Evolutionary conservation across 2,888 invertebrate genomes (phyloP).

Genomic region (Caenorhabditis sp.): DNA sequence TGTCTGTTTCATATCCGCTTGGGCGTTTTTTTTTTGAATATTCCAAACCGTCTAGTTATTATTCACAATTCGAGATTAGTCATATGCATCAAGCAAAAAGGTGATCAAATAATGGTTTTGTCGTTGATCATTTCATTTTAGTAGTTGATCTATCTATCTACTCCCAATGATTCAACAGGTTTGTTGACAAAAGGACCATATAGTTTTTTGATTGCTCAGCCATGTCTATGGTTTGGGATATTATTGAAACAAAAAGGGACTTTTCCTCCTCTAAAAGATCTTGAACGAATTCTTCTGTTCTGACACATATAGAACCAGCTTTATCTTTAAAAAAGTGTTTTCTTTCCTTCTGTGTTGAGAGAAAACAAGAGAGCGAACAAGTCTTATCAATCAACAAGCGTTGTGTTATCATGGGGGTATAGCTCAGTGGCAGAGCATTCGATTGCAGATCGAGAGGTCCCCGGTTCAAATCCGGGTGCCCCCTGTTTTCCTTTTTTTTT

Average conservation of each 20-base stretch:
- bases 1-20: no score
- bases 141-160: neutral
- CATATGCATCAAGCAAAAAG: neutral
- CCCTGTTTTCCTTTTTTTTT: constrained; percentile 41
- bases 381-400: no score
- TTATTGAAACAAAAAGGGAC: no score
- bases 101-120: neutral
- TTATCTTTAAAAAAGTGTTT: no score
- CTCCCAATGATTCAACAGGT: neutral
- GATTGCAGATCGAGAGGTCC: constrained; percentile 70
- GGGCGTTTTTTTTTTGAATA: no score
- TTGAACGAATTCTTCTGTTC: no score
- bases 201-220: no score
- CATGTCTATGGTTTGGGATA: no score
- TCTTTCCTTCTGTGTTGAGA: no score
- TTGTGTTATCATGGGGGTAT: constrained; percentile 50
- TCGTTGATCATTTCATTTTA: neutral
- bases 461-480: constrained; percentile 68
- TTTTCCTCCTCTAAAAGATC: no score
- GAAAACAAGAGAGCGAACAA: no score
- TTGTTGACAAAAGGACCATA: neutral
- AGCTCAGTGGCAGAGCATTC: constrained; percentile 70
- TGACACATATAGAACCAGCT: no score
- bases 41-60: neutral
- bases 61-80: neutral